Conservation (phyloP, 2,113 vertebrate species). For the Galeopterus variegatus region DNA sequence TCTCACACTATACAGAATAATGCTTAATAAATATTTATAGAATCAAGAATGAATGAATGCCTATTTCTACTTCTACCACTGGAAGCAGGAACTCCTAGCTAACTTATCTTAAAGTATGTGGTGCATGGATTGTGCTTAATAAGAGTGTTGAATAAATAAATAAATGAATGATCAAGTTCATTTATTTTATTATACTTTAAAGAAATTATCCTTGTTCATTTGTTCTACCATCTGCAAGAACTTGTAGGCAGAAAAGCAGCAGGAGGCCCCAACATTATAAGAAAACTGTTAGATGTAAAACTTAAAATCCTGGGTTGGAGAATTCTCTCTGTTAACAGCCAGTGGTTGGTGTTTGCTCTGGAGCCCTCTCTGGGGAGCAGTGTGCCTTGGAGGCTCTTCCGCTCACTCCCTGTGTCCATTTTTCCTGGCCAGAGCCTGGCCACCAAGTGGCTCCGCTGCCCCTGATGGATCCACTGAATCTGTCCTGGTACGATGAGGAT, state of each 20-base stretch:
- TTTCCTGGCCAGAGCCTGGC: conserved; percentile 79
- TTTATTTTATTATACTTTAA: not conserved
- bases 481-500: conserved; percentile 94
- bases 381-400: fast-evolving
- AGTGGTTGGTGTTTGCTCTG: fast-evolving
- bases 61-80: not conserved
- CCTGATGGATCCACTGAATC: conserved; percentile 96
- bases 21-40: not conserved
- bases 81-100: not conserved
- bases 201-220: not conserved
- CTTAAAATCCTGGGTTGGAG: not conserved
- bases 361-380: not conserved
- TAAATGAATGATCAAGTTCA: conserved; percentile 9
- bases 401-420: conserved; percentile 8
- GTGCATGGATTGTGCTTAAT: not conserved
- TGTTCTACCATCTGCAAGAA: not conserved
- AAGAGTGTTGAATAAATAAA: not conserved
- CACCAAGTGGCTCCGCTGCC: conserved; percentile 82
- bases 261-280: not conserved
- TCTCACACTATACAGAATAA: not conserved
- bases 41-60: not conserved
- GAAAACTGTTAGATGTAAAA: not conserved
- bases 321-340: not conserved
- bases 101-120: not conserved
- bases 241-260: not conserved